A percentile compares a stretch with the other conserved stretches of the same genome.
phyloP scores from a whole-genome alignment of 2,888 invertebrate genomes.

The Cryptocheilus praepositus region DNA sequence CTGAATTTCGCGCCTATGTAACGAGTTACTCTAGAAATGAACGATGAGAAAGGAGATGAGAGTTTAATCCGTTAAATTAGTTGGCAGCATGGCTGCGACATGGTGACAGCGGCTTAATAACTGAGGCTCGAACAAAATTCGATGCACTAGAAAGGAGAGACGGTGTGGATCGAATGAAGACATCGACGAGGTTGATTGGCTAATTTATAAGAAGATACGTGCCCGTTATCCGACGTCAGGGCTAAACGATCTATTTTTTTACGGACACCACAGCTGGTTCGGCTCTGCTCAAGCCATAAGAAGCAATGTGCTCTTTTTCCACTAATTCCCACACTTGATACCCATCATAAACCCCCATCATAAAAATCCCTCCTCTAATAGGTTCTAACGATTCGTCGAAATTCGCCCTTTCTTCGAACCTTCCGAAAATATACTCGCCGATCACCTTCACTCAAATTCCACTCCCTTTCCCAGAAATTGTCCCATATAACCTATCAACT shows the following conservation, averaged over 20 bases:
- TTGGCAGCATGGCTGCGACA: background rate
- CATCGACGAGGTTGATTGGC: slow-evolving; percentile 20
- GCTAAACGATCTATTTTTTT: slow-evolving; percentile 53
- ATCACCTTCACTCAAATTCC: no score
- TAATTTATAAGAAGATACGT: slow-evolving; percentile 56
- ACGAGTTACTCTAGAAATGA: background rate
- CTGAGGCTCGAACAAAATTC: slow-evolving; percentile 12
- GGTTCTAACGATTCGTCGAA: no score
- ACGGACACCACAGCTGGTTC: no score
- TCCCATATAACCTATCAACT: no score
- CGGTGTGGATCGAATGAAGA: slow-evolving; percentile 2
- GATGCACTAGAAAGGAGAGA: slow-evolving; percentile 5
- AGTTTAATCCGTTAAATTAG: slow-evolving; percentile 4
- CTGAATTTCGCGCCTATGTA: background rate
- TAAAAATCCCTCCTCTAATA: no score
- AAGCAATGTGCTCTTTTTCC: no score
- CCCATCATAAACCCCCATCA: no score
- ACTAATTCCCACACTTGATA: no score
- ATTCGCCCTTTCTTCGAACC: no score
- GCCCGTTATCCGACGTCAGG: slow-evolving; percentile 46
- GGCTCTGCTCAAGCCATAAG: no score
- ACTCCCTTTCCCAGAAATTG: no score
- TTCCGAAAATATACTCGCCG: no score
- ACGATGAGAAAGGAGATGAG: background rate
- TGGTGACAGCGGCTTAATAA: slow-evolving; percentile 8